Evolutionary conservation across 2,888 invertebrate genomes (phyloP), one percentile per base, ranked within the genome.

Genomic region (Amiota minor): DNA sequence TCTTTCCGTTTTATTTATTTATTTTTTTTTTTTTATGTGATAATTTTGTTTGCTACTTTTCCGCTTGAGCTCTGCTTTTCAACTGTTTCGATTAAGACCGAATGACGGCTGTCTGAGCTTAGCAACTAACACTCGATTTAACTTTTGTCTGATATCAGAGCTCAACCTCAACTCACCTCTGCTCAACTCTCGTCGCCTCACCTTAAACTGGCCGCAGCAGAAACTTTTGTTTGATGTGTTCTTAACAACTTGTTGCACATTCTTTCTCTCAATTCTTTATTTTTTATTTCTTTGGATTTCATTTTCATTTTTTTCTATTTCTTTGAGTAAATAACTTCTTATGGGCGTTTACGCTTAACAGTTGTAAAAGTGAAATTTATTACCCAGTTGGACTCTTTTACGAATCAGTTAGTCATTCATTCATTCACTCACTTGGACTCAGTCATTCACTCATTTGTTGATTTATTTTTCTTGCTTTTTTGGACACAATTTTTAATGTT

Each of bases 31-130:
- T 70, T 56, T 12, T 64, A 20, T 50, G 18, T 50, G 86, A 83
- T 83, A 83, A 83, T 83, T 83, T 86, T 83, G 86, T 86, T 86
- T 83, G 85, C 79, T 85, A 85, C 83, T 83, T 86, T 85, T 82
- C 77, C 75, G 77, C 77, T 80, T 77, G 80, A 85, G 77, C 80
- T 77, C 79, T 78, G 74, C 85, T 83, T 82, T 86, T 76, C 75
- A 78, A 83, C 83, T 83, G 79, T 20, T 59, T 16, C 59, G 59
- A 59, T 20, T 35, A 35, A 59, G 59, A 20, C 20, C 18, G 59
- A 12, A 6, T n/a, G 53, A 12, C 59, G 59, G 11, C 53, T 50
- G 53, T 50, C n/a, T 50, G 18, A 59, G 20, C 10, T 59, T 10
- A 59, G 12, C 59, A 59, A 20, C 16, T 59, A 16, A 35, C 35